Base-by-base conservation (phyloP, 1,140 invertebrate species). In the Cydia amplana region DNA sequence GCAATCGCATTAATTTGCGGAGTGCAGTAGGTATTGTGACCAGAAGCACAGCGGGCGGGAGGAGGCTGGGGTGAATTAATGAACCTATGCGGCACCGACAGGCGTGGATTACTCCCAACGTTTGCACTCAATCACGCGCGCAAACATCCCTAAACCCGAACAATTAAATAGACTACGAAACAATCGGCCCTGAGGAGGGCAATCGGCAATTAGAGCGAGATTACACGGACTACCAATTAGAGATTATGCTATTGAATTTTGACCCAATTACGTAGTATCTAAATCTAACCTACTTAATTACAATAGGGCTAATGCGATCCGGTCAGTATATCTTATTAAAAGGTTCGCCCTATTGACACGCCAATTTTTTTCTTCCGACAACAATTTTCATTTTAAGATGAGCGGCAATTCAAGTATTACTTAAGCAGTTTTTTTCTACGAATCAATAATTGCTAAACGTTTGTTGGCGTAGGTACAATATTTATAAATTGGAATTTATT, bases 61-160 rank as follows among this genome's bases (percentile, higher is more conserved):
- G 78, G 78, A 60, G 77, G 60, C 64, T 55, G 85, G 75, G 85
- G 87, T 85, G 89, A 90, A 89, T 91, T 92, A 92, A 92, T 92
- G 88, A 92, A 89, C 86, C 88, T 87, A 85, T 85, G 87, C 87
- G 88, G 89, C 80, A 83, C 85, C 85, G 87, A 89, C 88, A 87
- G 80, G 83, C 85, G 85, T 73, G 76, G 76, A 77, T 75, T 77
- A 75, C 73, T 73, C 90, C 88, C 78, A 82, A 76, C 86, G 87
- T 90, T 91, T 87, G 91, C 91, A 92, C 90, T 92, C 91, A 92
- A 92, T 92, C 91, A 91, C 87, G 82, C 89, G 86, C 84, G 87
- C 89, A 91, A 92, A 91, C 89, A 92, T 85, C 86, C 83, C 88
- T 87, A 88, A 91, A 86, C 89, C 83, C 82, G 83, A 82, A 86